Evolutionary conservation across 2,888 invertebrate species (phyloP), one percentile per base, ranked within the genome.

Genomic region (Diarsia rubi): DNA sequence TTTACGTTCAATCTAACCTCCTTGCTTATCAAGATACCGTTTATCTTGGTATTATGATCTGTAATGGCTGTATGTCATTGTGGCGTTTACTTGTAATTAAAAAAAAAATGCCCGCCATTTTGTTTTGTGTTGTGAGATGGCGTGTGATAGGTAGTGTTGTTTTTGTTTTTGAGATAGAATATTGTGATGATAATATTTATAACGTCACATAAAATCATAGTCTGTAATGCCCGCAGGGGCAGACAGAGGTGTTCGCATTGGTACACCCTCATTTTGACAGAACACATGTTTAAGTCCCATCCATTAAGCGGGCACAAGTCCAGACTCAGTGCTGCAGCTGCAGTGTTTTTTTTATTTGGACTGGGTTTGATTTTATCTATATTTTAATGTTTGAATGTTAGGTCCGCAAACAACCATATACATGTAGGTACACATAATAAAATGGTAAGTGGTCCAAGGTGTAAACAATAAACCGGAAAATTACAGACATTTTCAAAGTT

Each of bases 11-110:
- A 72, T 73, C 73, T 70, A 75, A 87, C 83, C 87, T 83, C 78
- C 47, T 85, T 86, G 45, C 68, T 81, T 85, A 87, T 85, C 85
- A 79, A 57, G 72, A 75, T 80, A 47, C 42, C 66, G 72, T 65
- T 77, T 78, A 78, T 82, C 85, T 86, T 63, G 62, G 65, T 66
- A 57, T 65, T 75, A 65, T 73, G 16, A 54, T 78, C 80, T 65
- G 71, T 67, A 64, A 31, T 78, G 72, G 62, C 72, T 72, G 69
- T 62, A 42, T 62, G 69, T 21, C 12, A 60, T 45, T 59, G 27
- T 63, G 63, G 47, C 31, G 37, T 69, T 65, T 71, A 44, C 65
- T 6, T 2, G 62, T 66, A 63, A 68, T 65, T 70, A 74, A 74
- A 81, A 69, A 68, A 68, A 66, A 60, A 19, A 59, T 69, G 45